Evolutionary conservation across 2,888 invertebrate species (phyloP).

Genomic region (Cosmopolites sordidus): DNA sequence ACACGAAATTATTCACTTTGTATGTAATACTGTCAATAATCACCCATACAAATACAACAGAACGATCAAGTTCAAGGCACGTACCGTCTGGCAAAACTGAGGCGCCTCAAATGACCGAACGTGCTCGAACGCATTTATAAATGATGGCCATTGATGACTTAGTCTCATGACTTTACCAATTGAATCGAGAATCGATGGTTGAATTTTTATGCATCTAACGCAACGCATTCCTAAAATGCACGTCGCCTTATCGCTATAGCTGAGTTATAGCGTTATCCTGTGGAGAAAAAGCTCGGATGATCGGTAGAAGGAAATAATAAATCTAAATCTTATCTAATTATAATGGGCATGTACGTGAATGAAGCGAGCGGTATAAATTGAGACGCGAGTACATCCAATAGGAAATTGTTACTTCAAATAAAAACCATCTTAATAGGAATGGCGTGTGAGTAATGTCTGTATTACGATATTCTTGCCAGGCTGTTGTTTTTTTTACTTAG

Average conservation of each 20-base stretch:
- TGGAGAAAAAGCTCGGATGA: conserved; percentile 1
- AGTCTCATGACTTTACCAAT: too few species aligned
- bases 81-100: too few species aligned
- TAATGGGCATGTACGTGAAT: conserved; percentile 16
- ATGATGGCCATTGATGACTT: too few species aligned
- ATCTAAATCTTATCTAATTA: conserved; percentile 18
- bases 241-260: not conserved
- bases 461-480: not conserved
- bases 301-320: conserved; percentile 12
- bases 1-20: too few species aligned
- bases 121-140: too few species aligned
- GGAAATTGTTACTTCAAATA: not conserved
- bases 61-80: too few species aligned
- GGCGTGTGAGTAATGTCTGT: not conserved
- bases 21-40: too few species aligned
- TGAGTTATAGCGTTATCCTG: conserved; percentile 1
- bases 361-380: conserved; percentile 1
- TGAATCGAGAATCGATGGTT: too few species aligned
- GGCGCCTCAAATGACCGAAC: too few species aligned
- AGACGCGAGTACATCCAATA: conserved; percentile 1
- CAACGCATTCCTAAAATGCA: not conserved
- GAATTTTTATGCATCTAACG: too few species aligned
- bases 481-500: too few species aligned
- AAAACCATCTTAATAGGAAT: not conserved
- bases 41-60: too few species aligned